Conservation (phyloP, 2,888 invertebrate species). For the Asteroscopus sphinx region DNA sequence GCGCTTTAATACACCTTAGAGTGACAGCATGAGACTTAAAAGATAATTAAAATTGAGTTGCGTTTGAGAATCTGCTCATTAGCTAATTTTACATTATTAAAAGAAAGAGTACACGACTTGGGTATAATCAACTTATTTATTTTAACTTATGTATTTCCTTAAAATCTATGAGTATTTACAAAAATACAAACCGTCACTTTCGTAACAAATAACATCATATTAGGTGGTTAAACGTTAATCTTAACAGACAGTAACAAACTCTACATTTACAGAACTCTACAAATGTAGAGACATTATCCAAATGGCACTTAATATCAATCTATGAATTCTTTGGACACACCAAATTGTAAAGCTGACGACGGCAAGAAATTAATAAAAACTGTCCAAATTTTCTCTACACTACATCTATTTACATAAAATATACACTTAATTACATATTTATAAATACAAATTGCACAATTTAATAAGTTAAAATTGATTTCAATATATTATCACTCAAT, state of each 20-base stretch:
- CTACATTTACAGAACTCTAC: conserved; percentile 46
- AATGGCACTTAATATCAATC: conserved; percentile 73
- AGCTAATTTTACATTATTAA: too few relatives aligned
- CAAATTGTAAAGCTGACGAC: conserved; percentile 63
- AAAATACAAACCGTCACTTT: conserved; percentile 51
- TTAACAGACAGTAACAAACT: conserved; percentile 49
- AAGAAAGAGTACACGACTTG: background rate
- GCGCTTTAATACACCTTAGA: too few relatives aligned
- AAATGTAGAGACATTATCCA: conserved; percentile 61
- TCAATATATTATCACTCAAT: conserved; percentile 26
- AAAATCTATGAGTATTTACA: conserved; percentile 52
- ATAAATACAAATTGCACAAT: conserved; percentile 57
- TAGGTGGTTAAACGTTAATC: conserved; percentile 70
- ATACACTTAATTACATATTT: conserved; percentile 46
- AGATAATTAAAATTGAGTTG: too few relatives aligned
- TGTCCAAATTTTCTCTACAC: conserved; percentile 44
- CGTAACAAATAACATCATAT: conserved; percentile 45
- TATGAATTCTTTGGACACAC: conserved; percentile 64
- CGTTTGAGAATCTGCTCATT: too few relatives aligned
- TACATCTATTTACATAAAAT: conserved; percentile 54
- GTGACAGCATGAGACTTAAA: too few relatives aligned
- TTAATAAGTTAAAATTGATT: conserved; percentile 40
- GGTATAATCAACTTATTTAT: conserved; percentile 37
- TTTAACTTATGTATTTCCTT: too few relatives aligned
- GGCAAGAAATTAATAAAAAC: conserved; percentile 55